phyloP scores from a whole-genome alignment of 2,888 invertebrate species.

The Scaptomyza reducta region DNA sequence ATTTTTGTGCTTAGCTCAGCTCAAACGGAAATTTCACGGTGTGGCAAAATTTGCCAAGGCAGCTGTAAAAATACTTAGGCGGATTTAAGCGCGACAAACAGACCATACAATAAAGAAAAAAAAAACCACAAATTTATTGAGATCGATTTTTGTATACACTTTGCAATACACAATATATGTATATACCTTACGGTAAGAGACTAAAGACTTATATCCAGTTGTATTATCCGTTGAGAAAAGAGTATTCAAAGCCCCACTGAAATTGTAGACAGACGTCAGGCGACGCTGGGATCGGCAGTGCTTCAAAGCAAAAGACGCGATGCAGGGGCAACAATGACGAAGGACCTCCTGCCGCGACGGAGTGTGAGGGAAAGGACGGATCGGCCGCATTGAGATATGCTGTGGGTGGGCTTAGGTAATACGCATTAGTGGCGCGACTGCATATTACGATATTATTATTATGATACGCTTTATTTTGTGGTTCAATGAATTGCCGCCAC shows the following conservation, averaged over 20 bases:
- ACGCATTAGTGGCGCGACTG: constrained; percentile 82
- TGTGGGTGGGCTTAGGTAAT: constrained; percentile 77
- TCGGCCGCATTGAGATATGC: constrained; percentile 13
- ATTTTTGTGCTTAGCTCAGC: constrained; percentile 78
- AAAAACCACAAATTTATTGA: constrained; percentile 17
- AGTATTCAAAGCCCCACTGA: constrained; percentile 21
- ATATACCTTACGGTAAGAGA: neutral
- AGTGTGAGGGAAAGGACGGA: constrained; percentile 7
- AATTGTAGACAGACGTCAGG: constrained; percentile 39
- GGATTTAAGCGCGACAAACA: constrained; percentile 79
- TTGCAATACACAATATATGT: neutral
- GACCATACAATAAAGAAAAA: constrained; percentile 33
- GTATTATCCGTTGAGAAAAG: constrained; percentile 4
- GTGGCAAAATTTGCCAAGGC: constrained; percentile 62
- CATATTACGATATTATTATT: constrained; percentile 82
- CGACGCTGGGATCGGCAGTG: constrained; percentile 36
- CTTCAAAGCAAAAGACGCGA: constrained; percentile 65
- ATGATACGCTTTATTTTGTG: constrained; percentile 83
- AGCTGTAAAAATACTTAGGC: constrained; percentile 72
- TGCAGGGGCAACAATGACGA: constrained; percentile 54
- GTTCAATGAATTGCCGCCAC: constrained; percentile 78
- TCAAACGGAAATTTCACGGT: constrained; percentile 74
- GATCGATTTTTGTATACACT: constrained; percentile 9
- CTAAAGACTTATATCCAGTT: neutral
- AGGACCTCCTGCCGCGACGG: constrained; percentile 59